Evolutionary conservation across 2,113 vertebrate species (phyloP), one percentile per base, ranked within the genome.

Genomic region (Xenus cinereus): DNA sequence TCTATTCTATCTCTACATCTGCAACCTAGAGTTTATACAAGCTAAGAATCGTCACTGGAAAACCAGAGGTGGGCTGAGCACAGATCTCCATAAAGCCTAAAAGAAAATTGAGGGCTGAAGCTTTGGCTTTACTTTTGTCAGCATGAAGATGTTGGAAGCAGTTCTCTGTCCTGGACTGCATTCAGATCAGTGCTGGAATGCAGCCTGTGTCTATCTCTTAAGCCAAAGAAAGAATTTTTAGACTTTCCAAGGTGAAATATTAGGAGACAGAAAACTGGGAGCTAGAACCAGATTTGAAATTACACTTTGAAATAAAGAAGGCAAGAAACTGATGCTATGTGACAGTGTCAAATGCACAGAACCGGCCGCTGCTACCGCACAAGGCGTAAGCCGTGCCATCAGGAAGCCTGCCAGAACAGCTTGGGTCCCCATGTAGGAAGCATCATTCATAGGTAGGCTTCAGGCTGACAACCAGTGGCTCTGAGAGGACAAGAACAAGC

Each of bases 201-300:
- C 18, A 78, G 80, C 28, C 80, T 87, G n/a, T 22, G 81, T 39
- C 43, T n/a, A 53, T 46, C 59, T 91, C 73, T 90, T 90, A 79
- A 82, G 56, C 33, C 74, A 84, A 48, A 89, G 26, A 32, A 95
- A 73, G 77, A 69, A 91, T 89, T 92, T 95, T 95, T 66, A 90
- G 69, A 73, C n/a, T 73, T 87, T n/a, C 10, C 32, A 84, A 23
- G 16, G 79, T 50, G 74, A 91, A 84, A 63, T 63, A 91, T 85
- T 89, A 91, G 87, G 41, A 85, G 41, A 66, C 7, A 91, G 71
- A 76, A 93, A 82, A 79, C 9, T 39, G 10, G 12, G 35, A 78
- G 18, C 8, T 90, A 90, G 83, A 78, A 64, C 5, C 18, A 37
- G 43, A 60, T 72, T 14, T 75, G 88, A 94, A 87, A 66, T 77